Conservation (phyloP, 2,797 vertebrate species). For the Leptoclinus maculatus region DNA sequence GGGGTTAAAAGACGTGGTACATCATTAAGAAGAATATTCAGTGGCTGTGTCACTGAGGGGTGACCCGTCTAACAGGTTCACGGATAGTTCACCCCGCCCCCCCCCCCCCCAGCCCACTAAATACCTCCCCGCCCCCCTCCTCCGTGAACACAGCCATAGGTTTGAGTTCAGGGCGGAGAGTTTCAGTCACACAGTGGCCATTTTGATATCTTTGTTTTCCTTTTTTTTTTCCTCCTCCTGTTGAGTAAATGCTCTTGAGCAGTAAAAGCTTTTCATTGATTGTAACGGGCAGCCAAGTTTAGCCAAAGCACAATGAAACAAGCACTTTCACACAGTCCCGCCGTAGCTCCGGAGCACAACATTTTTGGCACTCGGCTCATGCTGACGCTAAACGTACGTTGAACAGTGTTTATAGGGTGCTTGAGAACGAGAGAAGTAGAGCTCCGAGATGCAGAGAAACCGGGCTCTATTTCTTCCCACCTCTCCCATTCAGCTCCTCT, state of each 20-base stretch:
- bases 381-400: neutral
- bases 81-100: constrained; percentile 74
- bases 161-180: constrained; percentile 23
- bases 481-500: constrained; percentile 21
- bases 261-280: constrained; percentile 20
- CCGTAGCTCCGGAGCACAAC: neutral
- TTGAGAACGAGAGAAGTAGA: neutral
- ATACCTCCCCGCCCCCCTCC: constrained; percentile 5
- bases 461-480: constrained; percentile 6
- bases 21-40: constrained; percentile 82
- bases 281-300: neutral
- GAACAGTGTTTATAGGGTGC: constrained; percentile 2
- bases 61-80: constrained; percentile 76
- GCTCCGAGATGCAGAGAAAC: neutral
- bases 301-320: neutral
- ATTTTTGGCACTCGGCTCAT: constrained; percentile 10
- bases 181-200: constrained; percentile 28
- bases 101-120: constrained; percentile 19
- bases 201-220: constrained; percentile 47
- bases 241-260: neutral
- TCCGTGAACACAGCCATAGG: constrained; percentile 35
- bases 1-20: constrained; percentile 75
- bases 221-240: neutral
- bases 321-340: constrained; percentile 8
- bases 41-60: constrained; percentile 66